These are phyloP conservation scores for Caenorhabditis latens DNA, from an alignment of 1,140 invertebrate genomes.

Conservation along the genomic window DNA sequence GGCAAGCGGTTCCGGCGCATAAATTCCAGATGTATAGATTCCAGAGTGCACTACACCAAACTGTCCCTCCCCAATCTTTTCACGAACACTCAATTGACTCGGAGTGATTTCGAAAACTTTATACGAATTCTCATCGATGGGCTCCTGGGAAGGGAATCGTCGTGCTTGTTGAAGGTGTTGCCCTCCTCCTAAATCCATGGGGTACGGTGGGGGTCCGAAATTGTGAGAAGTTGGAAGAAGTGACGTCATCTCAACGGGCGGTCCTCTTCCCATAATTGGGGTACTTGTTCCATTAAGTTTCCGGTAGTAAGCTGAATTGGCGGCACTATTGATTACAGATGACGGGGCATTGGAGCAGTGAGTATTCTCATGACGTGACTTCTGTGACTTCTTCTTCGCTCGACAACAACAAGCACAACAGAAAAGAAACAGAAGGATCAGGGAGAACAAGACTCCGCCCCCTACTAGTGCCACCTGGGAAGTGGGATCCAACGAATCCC, in stretches of 20 bases:
- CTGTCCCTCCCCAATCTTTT: conserved; percentile 60
- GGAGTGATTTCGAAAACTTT: conserved; percentile 46
- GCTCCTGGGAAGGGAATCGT: conserved; percentile 46
- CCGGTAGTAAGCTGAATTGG: conserved; percentile 66
- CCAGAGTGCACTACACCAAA: conserved; percentile 57
- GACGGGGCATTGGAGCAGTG: background rate
- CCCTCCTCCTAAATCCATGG: background rate
- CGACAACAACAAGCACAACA: conserved; percentile 65
- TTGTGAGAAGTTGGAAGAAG: conserved; percentile 15
- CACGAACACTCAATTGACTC: conserved; percentile 5
- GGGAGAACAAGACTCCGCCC: conserved; percentile 70
- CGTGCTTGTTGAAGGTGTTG: background rate
- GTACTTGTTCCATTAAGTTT: conserved; percentile 68
- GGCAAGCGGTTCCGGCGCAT: conserved; percentile 53
- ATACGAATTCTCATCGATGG: conserved; percentile 50
- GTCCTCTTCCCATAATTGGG: conserved; percentile 56
- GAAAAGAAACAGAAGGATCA: conserved; percentile 62
- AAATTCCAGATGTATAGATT: conserved; percentile 15
- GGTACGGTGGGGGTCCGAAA: conserved; percentile 44
- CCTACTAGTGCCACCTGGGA: conserved; percentile 65
- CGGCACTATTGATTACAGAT: conserved; percentile 26
- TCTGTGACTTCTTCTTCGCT: conserved; percentile 61
- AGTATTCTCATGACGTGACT: conserved; percentile 42
- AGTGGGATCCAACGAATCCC: conserved; percentile 48
- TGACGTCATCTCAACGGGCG: conserved; percentile 53